Conservation (phyloP, 1,140 invertebrate genomes). For the Eurytemora carolleeae region DNA sequence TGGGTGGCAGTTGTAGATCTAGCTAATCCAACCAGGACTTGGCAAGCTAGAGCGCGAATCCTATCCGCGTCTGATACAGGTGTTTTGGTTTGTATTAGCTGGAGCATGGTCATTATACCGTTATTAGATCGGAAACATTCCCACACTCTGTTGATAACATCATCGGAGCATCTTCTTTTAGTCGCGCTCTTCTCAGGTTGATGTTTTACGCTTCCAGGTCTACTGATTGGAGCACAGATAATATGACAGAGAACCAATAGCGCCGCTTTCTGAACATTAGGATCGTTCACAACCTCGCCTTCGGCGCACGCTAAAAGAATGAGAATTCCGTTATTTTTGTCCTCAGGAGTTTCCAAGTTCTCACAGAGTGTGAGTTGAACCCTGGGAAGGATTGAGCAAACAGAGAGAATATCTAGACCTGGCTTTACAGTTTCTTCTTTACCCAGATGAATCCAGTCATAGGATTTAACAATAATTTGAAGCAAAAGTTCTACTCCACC, state of each 20-base stretch:
- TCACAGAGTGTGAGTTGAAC: conserved; percentile 62
- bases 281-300: conserved; percentile 56
- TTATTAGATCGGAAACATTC: conserved; percentile 76
- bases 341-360: conserved; percentile 31
- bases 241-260: conserved; percentile 71
- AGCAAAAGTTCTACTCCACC: conserved; percentile 62
- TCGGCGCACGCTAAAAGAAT: conserved; percentile 60
- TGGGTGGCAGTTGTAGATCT: conserved; percentile 69
- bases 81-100: conserved; percentile 67
- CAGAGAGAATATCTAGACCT: conserved; percentile 67
- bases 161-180: conserved; percentile 48
- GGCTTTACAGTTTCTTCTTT: conserved; percentile 70
- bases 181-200: conserved; percentile 11
- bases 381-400: conserved; percentile 70
- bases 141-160: conserved; percentile 74
- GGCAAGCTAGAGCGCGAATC: conserved; percentile 70
- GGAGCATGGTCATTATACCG: conserved; percentile 68
- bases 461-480: conserved; percentile 47
- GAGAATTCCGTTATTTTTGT: conserved; percentile 42
- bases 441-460: conserved; percentile 18
- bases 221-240: conserved; percentile 54
- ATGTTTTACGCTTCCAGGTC: conserved; percentile 14
- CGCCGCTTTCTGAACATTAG: conserved; percentile 78
- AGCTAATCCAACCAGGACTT: conserved; percentile 73
- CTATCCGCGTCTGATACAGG: conserved; percentile 92